Evolutionary conservation across 2,888 invertebrate genomes (phyloP).

Genomic region (Nemurella pictetii): DNA sequence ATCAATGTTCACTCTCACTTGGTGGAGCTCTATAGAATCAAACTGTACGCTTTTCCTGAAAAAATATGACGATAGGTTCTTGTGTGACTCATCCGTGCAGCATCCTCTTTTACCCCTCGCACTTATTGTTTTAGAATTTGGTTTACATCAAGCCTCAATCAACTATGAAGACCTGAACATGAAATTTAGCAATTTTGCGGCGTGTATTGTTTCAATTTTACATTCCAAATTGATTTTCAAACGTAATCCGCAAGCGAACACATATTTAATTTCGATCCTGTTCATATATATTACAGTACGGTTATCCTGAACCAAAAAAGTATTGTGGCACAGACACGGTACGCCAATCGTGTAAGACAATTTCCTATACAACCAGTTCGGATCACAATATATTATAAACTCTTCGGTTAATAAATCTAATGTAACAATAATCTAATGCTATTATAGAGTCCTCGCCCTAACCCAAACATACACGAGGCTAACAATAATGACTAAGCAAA

Average conservation of each 20-base stretch:
- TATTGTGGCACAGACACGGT: background rate
- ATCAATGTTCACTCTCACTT: no score
- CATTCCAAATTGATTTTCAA: background rate
- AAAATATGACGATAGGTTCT: no score
- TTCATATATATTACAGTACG: background rate
- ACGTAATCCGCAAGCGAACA: background rate
- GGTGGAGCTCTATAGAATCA: no score
- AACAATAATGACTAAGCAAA: constrained; percentile 38
- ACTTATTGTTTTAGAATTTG: no score
- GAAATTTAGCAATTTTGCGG: background rate
- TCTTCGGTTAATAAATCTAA: background rate
- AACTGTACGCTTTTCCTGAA: no score
- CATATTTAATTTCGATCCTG: background rate
- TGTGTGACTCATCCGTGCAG: no score
- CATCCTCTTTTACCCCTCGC: no score
- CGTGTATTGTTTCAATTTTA: background rate
- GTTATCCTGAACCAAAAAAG: background rate
- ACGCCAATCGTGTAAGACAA: background rate
- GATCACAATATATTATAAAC: background rate
- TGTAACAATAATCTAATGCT: background rate
- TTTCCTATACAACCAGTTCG: background rate
- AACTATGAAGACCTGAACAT: background rate
- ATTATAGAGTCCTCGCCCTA: constrained; percentile 15
- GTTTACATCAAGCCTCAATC: no score
- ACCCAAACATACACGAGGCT: constrained; percentile 20